Evolutionary conservation across 2,888 invertebrate genomes (phyloP).

Genomic region (Eilema griseolum): DNA sequence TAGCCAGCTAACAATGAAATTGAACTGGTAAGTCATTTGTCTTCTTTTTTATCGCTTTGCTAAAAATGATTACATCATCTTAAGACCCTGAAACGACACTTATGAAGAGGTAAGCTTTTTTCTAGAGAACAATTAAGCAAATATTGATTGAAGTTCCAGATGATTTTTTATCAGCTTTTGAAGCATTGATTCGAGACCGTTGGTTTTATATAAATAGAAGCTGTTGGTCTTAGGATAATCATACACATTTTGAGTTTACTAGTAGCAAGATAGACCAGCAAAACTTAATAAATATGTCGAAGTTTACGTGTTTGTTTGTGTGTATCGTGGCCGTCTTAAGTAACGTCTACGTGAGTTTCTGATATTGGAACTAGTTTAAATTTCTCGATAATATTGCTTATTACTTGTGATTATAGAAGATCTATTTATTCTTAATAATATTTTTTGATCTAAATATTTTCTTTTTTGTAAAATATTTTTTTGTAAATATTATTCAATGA

Average conservation of each 20-base stretch:
- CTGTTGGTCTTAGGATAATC: slow-evolving; percentile 15
- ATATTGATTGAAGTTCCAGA: slow-evolving; percentile 11
- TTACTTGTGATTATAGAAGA: too few species aligned
- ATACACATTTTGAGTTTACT: slow-evolving; percentile 29
- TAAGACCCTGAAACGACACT: slow-evolving; percentile 9
- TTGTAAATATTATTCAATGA: too few species aligned
- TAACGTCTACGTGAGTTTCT: slow-evolving; percentile 11
- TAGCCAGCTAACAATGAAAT: slow-evolving; percentile 6
- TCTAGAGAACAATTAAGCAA: slow-evolving; percentile 1
- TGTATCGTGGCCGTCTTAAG: slow-evolving; percentile 30
- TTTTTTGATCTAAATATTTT: too few species aligned
- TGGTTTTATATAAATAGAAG: slow-evolving; percentile 15
- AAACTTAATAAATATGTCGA: slow-evolving; percentile 14
- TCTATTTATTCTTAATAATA: too few species aligned
- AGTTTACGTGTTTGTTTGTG: slow-evolving; percentile 19
- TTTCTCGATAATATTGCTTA: too few species aligned
- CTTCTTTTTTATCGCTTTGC: background rate
- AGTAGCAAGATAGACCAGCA: background rate
- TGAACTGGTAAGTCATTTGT: slow-evolving; percentile 6
- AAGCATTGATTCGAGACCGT: slow-evolving; percentile 3
- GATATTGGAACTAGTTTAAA: background rate
- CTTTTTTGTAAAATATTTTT: too few species aligned
- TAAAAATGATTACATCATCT: slow-evolving; percentile 5
- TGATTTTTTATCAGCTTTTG: background rate
- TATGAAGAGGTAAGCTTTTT: slow-evolving; percentile 7